Evolutionary conservation across 2,797 vertebrate genomes (phyloP).

Genomic region (Gobio occitaniae): DNA sequence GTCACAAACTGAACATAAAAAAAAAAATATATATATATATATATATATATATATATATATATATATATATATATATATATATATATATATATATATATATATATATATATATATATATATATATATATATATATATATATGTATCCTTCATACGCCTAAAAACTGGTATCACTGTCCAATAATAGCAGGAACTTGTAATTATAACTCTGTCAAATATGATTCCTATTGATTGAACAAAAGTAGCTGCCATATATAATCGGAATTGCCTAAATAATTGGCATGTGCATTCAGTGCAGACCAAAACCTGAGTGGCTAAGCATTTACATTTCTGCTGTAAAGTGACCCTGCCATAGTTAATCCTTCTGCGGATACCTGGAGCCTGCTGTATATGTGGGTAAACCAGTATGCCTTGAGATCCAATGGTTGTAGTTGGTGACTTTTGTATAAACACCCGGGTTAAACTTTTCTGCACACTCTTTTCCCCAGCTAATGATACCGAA

Average conservation of each 20-base stretch:
- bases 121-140: too few relatives aligned
- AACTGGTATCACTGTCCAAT: not conserved
- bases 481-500: conserved; percentile 96
- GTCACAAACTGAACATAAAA: not conserved
- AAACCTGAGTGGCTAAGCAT: not conserved
- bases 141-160: conserved; percentile 5
- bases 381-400: conserved; percentile 50
- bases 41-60: too few relatives aligned
- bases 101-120: too few relatives aligned
- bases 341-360: conserved; percentile 40
- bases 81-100: too few relatives aligned
- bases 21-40: too few relatives aligned
- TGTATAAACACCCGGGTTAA: conserved; percentile 92
- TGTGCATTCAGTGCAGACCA: not conserved
- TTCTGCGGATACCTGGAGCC: conserved; percentile 68
- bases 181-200: not conserved
- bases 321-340: not conserved
- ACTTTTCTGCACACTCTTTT: conserved; percentile 79
- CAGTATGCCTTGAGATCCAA: conserved; percentile 82
- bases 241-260: conserved; percentile 1
- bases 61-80: too few relatives aligned
- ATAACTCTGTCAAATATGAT: conserved; percentile 1
- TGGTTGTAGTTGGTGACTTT: conserved; percentile 85
- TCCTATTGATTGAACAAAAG: not conserved
- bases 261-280: conserved; percentile 13